Evolutionary conservation across 2,888 invertebrate species (phyloP), one percentile per base, ranked within the genome.

Genomic region (Anorthoa munda): DNA sequence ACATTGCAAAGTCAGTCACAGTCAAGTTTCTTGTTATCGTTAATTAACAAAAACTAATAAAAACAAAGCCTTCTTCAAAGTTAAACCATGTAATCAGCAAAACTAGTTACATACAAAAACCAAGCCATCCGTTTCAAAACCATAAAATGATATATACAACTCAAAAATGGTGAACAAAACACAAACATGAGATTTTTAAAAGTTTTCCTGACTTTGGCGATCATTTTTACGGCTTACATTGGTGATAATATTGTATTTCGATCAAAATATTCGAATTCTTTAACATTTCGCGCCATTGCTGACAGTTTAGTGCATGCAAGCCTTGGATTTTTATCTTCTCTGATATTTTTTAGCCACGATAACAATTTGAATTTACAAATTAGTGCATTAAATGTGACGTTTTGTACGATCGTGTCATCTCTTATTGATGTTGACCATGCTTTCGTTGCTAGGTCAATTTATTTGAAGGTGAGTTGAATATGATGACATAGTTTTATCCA

Each of bases 381-480:
- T 0, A 87, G 87, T 64, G 26, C 91, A 2, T 87, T 82, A 4
- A 92, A 95, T 71, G 82, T 93, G 0, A 50, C 90, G 31, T 87
- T 95, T 48, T 96, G 96, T 55, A 93, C 95, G 0, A 13, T 91
- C 0, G 69, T 94, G 4, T 94, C 96, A 0, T 92, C 93, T 0
- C 67, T 94, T 0, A 96, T 96, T 31, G 96, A 96, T 83, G 68
- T 95, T 0, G 96, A 96, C 68, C 96, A 96, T 86, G 88, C 92
- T 55, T 87, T 96, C n/a, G 92, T 93, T 0, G 96, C 96, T 2
- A 93, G 82, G 82, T 95, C 96, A 4, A 79, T 96, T 74, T 66
- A 91, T 79, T 87, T 93, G 2, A 94, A 94, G 94, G 96, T 95
- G 80, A 89, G 87, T 71, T 46, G 11, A 26, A 4, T 18, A 21